Evolutionary conservation across 2,888 invertebrate species (phyloP).

Genomic region (Eretmocerus hayati): DNA sequence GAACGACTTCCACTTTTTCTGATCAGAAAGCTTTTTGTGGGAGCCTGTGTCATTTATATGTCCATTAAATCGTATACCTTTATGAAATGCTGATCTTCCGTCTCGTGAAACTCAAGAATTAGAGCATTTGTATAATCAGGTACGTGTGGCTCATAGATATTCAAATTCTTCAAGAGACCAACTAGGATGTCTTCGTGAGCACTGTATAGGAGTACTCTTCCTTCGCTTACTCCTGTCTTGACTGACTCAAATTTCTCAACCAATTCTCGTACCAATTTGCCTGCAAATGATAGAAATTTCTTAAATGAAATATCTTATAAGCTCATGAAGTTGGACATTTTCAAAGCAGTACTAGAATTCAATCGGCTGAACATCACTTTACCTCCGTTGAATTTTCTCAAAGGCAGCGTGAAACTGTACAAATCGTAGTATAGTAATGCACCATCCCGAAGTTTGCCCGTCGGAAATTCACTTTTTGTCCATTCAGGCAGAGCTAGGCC

Average conservation of each 20-base stretch:
- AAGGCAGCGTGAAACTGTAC: constrained; percentile 50
- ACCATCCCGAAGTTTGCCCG: constrained; percentile 50
- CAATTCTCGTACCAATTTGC: constrained; percentile 32
- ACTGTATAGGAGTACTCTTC: constrained; percentile 36
- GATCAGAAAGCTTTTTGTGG: no score
- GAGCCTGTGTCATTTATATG: no score
- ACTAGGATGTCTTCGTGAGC: constrained; percentile 35
- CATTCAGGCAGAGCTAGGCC: constrained; percentile 53
- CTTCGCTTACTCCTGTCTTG: constrained; percentile 29
- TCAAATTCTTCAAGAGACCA: constrained; percentile 32
- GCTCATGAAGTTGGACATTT: no score
- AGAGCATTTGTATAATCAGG: constrained; percentile 32
- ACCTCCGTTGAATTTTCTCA: constrained; percentile 53
- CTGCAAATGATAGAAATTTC: no score
- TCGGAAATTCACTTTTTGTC: constrained; percentile 49
- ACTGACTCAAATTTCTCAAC: constrained; percentile 17
- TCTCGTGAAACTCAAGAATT: constrained; percentile 30
- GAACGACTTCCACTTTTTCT: no score
- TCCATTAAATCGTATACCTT: no score
- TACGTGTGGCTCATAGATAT: constrained; percentile 34
- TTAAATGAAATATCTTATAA: no score
- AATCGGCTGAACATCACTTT: no score
- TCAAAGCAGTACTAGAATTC: no score
- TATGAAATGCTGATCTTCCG: constrained; percentile 26
- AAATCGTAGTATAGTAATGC: constrained; percentile 52